A percentile compares a stretch with the other conserved stretches of the same genome.
Evolutionary conservation across 1,140 invertebrate genomes (phyloP).

Genomic region (Drosophila kikkawai): DNA sequence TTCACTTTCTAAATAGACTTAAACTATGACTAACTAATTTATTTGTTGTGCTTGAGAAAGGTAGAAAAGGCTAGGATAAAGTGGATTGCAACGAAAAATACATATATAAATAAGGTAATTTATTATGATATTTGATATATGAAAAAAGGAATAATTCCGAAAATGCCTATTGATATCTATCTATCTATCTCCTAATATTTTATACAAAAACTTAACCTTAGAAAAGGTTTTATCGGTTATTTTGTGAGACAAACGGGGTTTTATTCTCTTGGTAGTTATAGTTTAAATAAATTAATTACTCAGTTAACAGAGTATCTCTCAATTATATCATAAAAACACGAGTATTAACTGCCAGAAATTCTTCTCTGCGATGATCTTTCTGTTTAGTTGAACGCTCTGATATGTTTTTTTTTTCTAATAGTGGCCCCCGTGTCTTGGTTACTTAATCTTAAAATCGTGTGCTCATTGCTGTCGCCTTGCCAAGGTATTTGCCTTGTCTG

Average conservation of each 20-base stretch:
- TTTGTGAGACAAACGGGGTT: not conserved
- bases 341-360: conserved; percentile 1
- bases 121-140: not conserved
- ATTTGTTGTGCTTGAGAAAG: not conserved
- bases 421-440: conserved; percentile 56
- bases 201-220: not conserved
- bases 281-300: no score
- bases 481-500: conserved; percentile 72
- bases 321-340: not conserved
- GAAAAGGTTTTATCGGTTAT: no score
- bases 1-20: conserved; percentile 53
- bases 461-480: conserved; percentile 78
- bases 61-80: not conserved
- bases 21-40: conserved; percentile 16
- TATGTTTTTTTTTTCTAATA: conserved; percentile 16
- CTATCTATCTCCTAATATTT: not conserved
- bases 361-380: conserved; percentile 31
- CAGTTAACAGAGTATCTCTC: not conserved
- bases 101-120: not conserved
- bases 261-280: not conserved
- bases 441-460: conserved; percentile 70
- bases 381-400: conserved; percentile 10
- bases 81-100: no score
- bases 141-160: not conserved
- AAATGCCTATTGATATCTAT: not conserved